Conservation (phyloP, 2,888 invertebrate genomes). For the Macropis europaea region DNA sequence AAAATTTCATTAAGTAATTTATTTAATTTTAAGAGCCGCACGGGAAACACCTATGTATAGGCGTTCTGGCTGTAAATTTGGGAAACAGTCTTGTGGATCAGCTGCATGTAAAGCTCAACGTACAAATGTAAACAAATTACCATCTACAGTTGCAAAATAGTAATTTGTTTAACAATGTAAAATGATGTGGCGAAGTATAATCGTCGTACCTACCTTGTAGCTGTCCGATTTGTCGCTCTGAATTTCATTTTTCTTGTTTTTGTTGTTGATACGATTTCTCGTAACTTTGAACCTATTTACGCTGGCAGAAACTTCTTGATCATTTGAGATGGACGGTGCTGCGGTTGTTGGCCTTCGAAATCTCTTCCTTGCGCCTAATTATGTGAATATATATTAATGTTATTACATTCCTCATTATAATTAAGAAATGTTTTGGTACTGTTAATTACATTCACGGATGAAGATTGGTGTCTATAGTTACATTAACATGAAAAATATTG, state of each 20-base stretch:
- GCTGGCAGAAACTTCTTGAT: slow-evolving; percentile 84
- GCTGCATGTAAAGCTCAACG: too few species aligned
- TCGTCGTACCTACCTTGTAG: slow-evolving; percentile 73
- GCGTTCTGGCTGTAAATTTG: too few species aligned
- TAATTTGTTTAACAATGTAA: too few species aligned
- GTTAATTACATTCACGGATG: too few species aligned
- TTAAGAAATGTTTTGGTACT: too few species aligned
- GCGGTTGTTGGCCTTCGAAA: slow-evolving; percentile 85
- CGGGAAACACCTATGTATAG: too few species aligned
- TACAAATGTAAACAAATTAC: too few species aligned
- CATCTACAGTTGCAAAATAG: too few species aligned
- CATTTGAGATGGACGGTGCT: slow-evolving; percentile 82
- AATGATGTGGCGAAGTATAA: neutral
- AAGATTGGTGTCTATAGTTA: too few species aligned
- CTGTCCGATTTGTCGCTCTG: slow-evolving; percentile 71
- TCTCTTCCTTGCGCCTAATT: slow-evolving; percentile 84
- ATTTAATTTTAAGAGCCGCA: too few species aligned
- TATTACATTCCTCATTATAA: neutral
- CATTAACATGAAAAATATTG: too few species aligned
- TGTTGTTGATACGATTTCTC: slow-evolving; percentile 73
- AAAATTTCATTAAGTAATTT: neutral
- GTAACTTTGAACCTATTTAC: slow-evolving; percentile 84
- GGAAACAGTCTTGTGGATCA: too few species aligned
- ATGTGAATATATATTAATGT: neutral
- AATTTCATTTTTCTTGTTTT: slow-evolving; percentile 75